Evolutionary conservation across 2,113 vertebrate species (phyloP), one percentile per base, ranked within the genome.

Genomic region (Electrona antarctica): DNA sequence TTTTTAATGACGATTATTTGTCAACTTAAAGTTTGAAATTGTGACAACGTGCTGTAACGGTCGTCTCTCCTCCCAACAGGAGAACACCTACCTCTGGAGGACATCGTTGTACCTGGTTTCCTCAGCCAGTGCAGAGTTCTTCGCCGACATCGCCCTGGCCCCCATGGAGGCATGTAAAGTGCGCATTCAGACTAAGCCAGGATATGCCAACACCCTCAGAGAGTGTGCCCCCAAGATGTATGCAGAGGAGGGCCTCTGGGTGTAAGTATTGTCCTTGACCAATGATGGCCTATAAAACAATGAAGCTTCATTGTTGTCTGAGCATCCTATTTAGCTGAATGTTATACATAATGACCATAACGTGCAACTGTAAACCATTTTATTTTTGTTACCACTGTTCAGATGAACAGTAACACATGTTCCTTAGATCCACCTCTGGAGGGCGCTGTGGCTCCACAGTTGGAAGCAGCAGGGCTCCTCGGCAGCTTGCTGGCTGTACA

Each of bases 121-220:
- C 51, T 99, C 98, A 79, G 98, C 98, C 88, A 99, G 97, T n/a
- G 98, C 98, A 0, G 98, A 99, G 89, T 99, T 99, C 93, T 98
- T 99, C 71, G 98, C 98, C 10, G 98, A 99, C 89, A 97, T 99
- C 63, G 98, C 98, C 80, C 94, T 99, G 93, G 95, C 96, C 93
- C 98, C 98, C 85, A 99, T 99, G 98, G 98, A 99, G 94, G 98
- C 98, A 87, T 93, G 92, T 79, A 99, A 99, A 91, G 97, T 99
- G 64, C 96, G 97, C 71, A 98, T 99, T 89, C 98, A 99, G 90
- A 99, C 98, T 21, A 95, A 98, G 71, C 96, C 98, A 11, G 98
- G 98, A 33, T 99, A 97, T 46, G 98, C 97, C 1, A 99, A 98
- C 90, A 99, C 95, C 59, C 87, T 99, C 61, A 93, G 97, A n/a